Base-by-base conservation (phyloP, 1,140 invertebrate species). In the Mya arenaria region DNA sequence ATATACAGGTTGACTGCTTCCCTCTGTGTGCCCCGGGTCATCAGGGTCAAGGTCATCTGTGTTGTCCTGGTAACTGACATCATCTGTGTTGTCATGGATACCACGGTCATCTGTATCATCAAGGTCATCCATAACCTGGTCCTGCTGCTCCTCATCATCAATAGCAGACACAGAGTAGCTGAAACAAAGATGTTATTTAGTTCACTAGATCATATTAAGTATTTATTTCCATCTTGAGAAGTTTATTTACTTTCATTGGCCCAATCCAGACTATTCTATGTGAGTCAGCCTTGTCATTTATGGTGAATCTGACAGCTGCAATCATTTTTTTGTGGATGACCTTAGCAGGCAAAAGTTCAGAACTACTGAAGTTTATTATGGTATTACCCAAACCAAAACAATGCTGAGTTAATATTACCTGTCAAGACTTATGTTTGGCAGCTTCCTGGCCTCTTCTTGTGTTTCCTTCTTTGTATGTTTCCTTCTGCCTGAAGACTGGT, bases 1-100 rank as follows among this genome's bases (percentile, higher is more conserved):
- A 96, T 97, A 98, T 0, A 99, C 91, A 0, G 95, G 94, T 30
- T 87, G 83, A 56, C 78, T 60, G 80, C 83, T 81, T 3, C 77
- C 75, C 34, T 68, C 69, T 41, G 58, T 68, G 63, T 23, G 6
- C 4, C 41, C 44, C 3, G 34, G 28, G n/a, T 17, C 34, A 4
- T 71, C 55, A 60, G 66, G 52, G 19, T 52, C 66, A 71, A 58
- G 34, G 23, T 80, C 82, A 62, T 75, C 80, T 34, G 79, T 81
- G 44, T 75, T 63, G 13, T 75, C 83, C n/a, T 17, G 39, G 8
- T 71, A 36, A 60, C 55, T 56, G 62, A 58, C 23, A 17, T 80
- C 82, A 62, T 75, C 80, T 34, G 79, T 81, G 44, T 75, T 63
- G 13, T 75, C 83, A 28, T 85, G 56, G 52, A 82, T 63, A 74